These are phyloP conservation scores for Tuberolachnus salignus DNA, from an alignment of 2,888 invertebrate genomes.

Conservation along the genomic window DNA sequence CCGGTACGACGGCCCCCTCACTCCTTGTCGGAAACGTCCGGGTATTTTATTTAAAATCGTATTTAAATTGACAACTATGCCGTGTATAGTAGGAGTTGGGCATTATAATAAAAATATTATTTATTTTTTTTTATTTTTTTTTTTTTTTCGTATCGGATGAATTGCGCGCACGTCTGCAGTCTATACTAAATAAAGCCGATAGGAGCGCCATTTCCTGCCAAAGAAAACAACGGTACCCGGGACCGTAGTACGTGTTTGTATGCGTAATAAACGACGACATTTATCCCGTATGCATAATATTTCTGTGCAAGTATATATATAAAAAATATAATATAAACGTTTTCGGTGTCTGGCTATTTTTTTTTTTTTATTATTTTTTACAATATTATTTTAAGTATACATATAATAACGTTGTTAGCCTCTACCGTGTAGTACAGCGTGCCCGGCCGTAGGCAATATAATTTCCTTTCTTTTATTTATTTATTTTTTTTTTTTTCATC, in stretches of 20 bases:
- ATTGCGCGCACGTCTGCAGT: background rate
- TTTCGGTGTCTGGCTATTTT: too few relatives aligned
- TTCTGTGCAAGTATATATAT: too few relatives aligned
- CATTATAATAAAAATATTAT: constrained; percentile 4
- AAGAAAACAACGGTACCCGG: constrained; percentile 45
- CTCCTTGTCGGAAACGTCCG: too few relatives aligned
- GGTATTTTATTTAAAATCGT: too few relatives aligned
- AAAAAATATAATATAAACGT: too few relatives aligned
- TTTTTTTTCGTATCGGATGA: too few relatives aligned
- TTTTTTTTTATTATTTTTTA: too few relatives aligned
- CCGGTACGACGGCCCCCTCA: too few relatives aligned
- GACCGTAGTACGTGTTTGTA: constrained; percentile 42
- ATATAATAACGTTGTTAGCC: constrained; percentile 1
- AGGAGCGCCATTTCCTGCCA: constrained; percentile 52
- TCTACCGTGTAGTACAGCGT: background rate
- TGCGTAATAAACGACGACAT: constrained; percentile 11
- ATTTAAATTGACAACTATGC: too few relatives aligned
- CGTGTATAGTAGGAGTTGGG: too few relatives aligned
- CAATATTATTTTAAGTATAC: too few relatives aligned
- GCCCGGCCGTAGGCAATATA: constrained; percentile 7
- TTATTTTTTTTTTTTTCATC: background rate
- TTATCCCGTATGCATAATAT: constrained; percentile 7
- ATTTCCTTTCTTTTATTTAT: constrained; percentile 37
- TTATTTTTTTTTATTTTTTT: background rate
- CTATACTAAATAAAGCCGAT: too few relatives aligned